Base-by-base conservation (phyloP, 2,888 invertebrate genomes). In the Mantis religiosa region DNA sequence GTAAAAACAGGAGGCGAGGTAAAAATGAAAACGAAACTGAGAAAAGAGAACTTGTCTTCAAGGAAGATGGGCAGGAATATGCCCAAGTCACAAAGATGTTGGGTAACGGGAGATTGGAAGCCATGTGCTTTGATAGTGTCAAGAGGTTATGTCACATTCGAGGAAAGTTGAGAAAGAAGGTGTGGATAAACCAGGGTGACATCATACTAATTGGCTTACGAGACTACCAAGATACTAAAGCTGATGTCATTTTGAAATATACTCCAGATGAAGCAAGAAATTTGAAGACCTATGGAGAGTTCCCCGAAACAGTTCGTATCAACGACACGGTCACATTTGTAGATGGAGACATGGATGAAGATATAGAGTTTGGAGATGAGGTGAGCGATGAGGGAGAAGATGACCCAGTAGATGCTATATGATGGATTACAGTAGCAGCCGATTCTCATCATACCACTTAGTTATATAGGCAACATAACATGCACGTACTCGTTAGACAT, bases 21-120 rank as follows among this genome's bases (percentile, higher is more conserved):
- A 30, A 30, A 30, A 30, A 30, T 4, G 30, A 30, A 30, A 30
- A 30, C 30, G 30, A 30, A 30, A 4, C 30, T 3, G 30, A 30
- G 30, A 30, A 30, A 30, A 30, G 30, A 30, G 30, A 30, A 4
- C 30, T 30, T 30, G 30, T 30, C 4, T 30, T 30, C 30, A 30
- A 30, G 30, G 30, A 30, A 30, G 30, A 30, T 30, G 30, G 30
- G 2, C 30, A 30, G 96, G 99, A 99, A 94, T 99, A 99, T 94
- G 99, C 99, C 92, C 99, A 99, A 96, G 99, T 99, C 91, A 98
- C 98, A 92, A 99, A 99, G 95, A 99, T 99, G 99, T 95, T 99
- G 93, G 99, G 99, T 92, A 99, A 99, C 95, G 99, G 99, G 92
- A 96, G 99, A 93, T 95, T 99, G 93, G 99, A 99, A 95, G 99